phyloP scores from a whole-genome alignment of 2,113 vertebrate species.

The Tupaia tana region DNA sequence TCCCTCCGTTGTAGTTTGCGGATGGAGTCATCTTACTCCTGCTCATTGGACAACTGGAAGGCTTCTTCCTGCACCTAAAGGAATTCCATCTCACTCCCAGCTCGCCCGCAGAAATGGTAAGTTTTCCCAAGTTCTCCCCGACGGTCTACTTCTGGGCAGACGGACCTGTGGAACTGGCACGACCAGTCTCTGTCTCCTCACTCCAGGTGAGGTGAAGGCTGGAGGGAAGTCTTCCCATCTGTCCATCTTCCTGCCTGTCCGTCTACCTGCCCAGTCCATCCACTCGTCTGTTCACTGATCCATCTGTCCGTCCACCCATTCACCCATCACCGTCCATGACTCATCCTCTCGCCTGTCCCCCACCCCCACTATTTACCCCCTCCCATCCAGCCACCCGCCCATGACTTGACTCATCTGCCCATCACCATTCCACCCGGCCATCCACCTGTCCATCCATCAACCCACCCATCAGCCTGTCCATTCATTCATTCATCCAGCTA shows the following conservation, averaged over 20 bases:
- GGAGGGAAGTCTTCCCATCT: not conserved
- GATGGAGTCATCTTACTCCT: constrained; percentile 95
- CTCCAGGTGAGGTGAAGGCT: not conserved
- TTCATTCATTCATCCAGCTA: accelerated
- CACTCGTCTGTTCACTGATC: not conserved
- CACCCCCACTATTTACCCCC: accelerated
- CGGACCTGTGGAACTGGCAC: accelerated
- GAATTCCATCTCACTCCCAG: constrained; percentile 91
- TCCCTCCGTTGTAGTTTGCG: constrained; percentile 89
- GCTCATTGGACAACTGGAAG: constrained; percentile 94
- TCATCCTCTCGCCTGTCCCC: accelerated
- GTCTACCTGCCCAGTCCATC: too few species aligned
- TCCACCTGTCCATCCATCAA: accelerated
- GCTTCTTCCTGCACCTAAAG: constrained; percentile 93
- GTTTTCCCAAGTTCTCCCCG: not conserved
- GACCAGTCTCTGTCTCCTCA: not conserved
- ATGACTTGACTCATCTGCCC: accelerated
- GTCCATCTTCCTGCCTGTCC: accelerated
- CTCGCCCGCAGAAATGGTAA: constrained; percentile 91
- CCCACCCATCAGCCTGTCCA: accelerated
- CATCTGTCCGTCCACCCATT: too few species aligned
- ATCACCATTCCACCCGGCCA: accelerated
- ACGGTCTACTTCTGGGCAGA: accelerated
- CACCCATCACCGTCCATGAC: accelerated
- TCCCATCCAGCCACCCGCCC: accelerated